phyloP scores from a whole-genome alignment of 1,140 invertebrate genomes.

The Lepidotrigona ventralis region DNA sequence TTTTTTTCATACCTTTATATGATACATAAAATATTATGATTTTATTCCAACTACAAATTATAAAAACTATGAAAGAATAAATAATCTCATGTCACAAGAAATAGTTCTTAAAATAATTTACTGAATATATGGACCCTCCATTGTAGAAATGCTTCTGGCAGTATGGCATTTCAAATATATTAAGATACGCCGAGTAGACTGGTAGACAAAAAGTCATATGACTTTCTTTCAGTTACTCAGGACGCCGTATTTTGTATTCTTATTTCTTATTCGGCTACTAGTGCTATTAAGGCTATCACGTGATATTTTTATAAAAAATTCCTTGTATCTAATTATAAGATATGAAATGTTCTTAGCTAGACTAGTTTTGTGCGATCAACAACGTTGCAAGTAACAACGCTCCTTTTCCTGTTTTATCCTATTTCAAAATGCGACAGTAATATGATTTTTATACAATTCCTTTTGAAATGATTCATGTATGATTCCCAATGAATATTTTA shows the following conservation, averaged over 20 bases:
- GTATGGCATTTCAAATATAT: conserved; percentile 18
- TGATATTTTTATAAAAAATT: conserved; percentile 35
- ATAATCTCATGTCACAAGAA: conserved; percentile 45
- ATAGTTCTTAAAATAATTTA: conserved; percentile 29
- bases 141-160: conserved; percentile 38
- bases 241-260: not conserved
- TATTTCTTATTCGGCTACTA: not conserved
- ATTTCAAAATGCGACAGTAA: conserved; percentile 25
- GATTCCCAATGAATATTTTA: conserved; percentile 2
- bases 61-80: conserved; percentile 47
- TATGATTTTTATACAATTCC: conserved; percentile 10
- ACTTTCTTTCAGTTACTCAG: conserved; percentile 3
- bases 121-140: conserved; percentile 39
- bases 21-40: conserved; percentile 14
- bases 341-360: conserved; percentile 53
- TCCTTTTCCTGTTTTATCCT: conserved; percentile 3
- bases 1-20: not conserved
- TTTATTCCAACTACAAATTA: conserved; percentile 16
- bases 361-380: conserved; percentile 52
- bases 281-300: conserved; percentile 39
- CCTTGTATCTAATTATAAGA: conserved; percentile 14
- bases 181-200: conserved; percentile 36
- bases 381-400: conserved; percentile 27
- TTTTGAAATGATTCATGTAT: not conserved
- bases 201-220: conserved; percentile 40